Percentiles rank a stretch among this genome's conserved stretches.
Evolutionary conservation across 2,888 invertebrate species (phyloP).

Genomic region (Iselma pallidipennis): DNA sequence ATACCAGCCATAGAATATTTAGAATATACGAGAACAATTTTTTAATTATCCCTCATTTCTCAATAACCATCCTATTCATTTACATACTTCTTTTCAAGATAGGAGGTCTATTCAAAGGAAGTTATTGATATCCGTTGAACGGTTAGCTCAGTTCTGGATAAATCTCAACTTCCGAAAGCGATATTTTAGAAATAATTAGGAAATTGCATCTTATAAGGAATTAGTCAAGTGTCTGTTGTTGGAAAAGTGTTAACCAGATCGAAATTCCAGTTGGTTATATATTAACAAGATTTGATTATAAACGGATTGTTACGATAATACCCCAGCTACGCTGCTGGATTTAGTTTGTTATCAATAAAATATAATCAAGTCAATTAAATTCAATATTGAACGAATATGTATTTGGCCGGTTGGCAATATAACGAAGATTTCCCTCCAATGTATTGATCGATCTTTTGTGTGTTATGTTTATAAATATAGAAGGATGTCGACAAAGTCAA

Average conservation of each 20-base stretch:
- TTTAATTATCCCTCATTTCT: too few species aligned
- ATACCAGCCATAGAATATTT: too few species aligned
- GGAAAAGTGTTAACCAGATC: background rate
- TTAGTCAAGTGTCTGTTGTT: slow-evolving; percentile 6
- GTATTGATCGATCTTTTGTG: too few species aligned
- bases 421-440: too few species aligned
- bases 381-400: too few species aligned
- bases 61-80: too few species aligned
- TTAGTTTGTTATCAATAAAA: background rate
- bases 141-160: slow-evolving; percentile 3
- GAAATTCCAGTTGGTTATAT: background rate
- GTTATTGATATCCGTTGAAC: background rate
- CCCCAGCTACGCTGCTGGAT: background rate
- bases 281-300: background rate
- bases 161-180: slow-evolving; percentile 23
- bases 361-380: background rate
- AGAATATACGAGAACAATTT: too few species aligned
- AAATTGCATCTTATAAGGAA: slow-evolving; percentile 26
- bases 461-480: too few species aligned
- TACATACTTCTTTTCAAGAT: background rate
- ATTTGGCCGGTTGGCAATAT: too few species aligned
- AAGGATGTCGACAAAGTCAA: too few species aligned
- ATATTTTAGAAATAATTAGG: slow-evolving; percentile 27
- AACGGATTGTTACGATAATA: background rate
- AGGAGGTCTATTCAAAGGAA: background rate